Base-by-base conservation (phyloP, 2,113 vertebrate species). In the Halcyon malimbica region DNA sequence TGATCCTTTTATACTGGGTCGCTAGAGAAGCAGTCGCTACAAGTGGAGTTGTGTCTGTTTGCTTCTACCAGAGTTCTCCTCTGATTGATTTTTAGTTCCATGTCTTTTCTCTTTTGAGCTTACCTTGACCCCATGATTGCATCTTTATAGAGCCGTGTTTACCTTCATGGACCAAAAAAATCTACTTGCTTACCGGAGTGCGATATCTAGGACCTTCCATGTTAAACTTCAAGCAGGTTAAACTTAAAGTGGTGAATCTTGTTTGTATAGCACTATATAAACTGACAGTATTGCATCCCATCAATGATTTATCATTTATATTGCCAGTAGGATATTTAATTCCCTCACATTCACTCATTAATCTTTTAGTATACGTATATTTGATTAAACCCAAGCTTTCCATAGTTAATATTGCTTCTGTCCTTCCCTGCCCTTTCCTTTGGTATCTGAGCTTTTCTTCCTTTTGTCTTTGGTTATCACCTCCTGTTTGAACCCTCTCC, bases 331-430 rank as follows among this genome's bases (percentile, higher is more conserved):
- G 56, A 48, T 78, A 64, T 87, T 95, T 92, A 94, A 88, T 90
- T 96, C 94, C 85, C 42, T 86, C 76, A 67, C 42, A 95, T 59
- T 67, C 63, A 63, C 16, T 77, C 79, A 94, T 96, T 92, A 94
- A 89, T 96, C 83, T 96, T 96, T 95, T 56, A 96, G 64, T 91
- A 41, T 81, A 88, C 50, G 74, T 56, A 80, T 90, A 88, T 48
- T 90, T 92, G 83, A 94, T 95, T 95, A 67, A 90, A 97, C 63
- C 10, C 64, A 95, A 91, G 70, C 53, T 94, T 95, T 69, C 33
- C 57, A 44, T 33, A 68, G 79, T 90, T 88, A 87, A 56, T 78
- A 48, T 37, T 82, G 68, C 70, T 89, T 84, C 68, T 0, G 20
- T 76, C 82, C 84, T 96, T 91, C 73, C 21, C n/a, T 88, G 84